Percentiles rank a stretch among this genome's conserved stretches.
These are phyloP conservation scores for Eubucco bourcierii DNA, from an alignment of 2,113 vertebrate genomes.

Conservation along the genomic window DNA sequence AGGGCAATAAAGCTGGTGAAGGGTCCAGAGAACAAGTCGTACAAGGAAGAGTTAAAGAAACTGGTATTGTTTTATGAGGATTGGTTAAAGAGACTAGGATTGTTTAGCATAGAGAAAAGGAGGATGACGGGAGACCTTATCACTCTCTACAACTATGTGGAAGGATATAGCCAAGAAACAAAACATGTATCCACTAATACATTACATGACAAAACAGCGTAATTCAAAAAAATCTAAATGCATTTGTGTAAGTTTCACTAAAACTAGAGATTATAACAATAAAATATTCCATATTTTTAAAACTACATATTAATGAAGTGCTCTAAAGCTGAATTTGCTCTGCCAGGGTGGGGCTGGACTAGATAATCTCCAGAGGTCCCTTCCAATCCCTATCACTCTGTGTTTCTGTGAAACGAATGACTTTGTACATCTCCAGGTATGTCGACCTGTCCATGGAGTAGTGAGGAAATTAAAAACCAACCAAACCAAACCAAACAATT, in stretches of 20 bases:
- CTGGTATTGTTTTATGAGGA: no score
- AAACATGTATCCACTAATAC: background rate
- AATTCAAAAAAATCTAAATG: background rate
- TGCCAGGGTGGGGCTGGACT: no score
- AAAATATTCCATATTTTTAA: background rate
- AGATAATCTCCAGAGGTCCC: no score
- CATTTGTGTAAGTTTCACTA: background rate
- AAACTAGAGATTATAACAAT: background rate
- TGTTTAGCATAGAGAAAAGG: no score
- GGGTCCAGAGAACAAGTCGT: no score
- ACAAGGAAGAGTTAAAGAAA: no score
- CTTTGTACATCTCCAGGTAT: background rate
- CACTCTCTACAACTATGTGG: background rate
- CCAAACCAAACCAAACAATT: no score
- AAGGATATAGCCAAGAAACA: background rate
- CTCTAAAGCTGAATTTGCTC: background rate
- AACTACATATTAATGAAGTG: background rate
- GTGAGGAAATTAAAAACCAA: no score
- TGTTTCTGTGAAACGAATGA: background rate
- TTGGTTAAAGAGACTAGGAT: no score
- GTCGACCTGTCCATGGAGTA: background rate
- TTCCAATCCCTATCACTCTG: no score
- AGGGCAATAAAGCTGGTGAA: no score
- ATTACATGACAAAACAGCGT: background rate
- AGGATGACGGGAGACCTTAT: no score